Evolutionary conservation across 2,888 invertebrate genomes (phyloP).

Genomic region (Drosophila nr. perissopoda): DNA sequence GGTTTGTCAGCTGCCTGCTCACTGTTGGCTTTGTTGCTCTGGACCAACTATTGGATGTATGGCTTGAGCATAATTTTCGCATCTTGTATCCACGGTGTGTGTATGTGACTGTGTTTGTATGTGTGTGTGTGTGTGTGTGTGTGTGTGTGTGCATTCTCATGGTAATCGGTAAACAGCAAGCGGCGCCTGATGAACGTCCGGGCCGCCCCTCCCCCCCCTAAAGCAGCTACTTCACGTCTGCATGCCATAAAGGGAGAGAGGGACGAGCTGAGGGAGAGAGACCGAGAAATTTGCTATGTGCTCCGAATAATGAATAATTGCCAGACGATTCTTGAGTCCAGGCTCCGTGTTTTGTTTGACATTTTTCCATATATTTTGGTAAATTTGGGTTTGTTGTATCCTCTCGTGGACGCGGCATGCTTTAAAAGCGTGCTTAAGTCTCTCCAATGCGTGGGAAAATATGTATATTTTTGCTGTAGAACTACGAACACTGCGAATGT

Average conservation of each 20-base stretch:
- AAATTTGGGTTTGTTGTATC: constrained; percentile 34
- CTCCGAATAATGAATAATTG: constrained; percentile 44
- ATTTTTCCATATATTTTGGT: constrained; percentile 16
- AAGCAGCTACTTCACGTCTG: constrained; percentile 45
- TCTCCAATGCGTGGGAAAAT: neutral
- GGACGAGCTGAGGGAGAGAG: neutral
- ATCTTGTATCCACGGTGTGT: constrained; percentile 4
- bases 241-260: constrained; percentile 22
- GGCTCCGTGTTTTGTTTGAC: constrained; percentile 44
- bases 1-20: constrained; percentile 51
- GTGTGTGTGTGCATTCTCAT: constrained; percentile 12
- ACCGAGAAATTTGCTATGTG: constrained; percentile 43
- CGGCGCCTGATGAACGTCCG: constrained; percentile 50
- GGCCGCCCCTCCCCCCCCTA: constrained; percentile 18
- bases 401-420: neutral
- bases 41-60: neutral
- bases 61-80: constrained; percentile 1
- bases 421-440: constrained; percentile 23
- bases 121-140: constrained; percentile 3
- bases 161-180: constrained; percentile 40
- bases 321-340: constrained; percentile 53
- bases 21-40: constrained; percentile 16
- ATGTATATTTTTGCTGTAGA: neutral
- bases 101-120: constrained; percentile 6
- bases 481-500: neutral